These are phyloP conservation scores for Percina caprodes DNA, from an alignment of 2,113 vertebrate species.

Conservation along the genomic window DNA sequence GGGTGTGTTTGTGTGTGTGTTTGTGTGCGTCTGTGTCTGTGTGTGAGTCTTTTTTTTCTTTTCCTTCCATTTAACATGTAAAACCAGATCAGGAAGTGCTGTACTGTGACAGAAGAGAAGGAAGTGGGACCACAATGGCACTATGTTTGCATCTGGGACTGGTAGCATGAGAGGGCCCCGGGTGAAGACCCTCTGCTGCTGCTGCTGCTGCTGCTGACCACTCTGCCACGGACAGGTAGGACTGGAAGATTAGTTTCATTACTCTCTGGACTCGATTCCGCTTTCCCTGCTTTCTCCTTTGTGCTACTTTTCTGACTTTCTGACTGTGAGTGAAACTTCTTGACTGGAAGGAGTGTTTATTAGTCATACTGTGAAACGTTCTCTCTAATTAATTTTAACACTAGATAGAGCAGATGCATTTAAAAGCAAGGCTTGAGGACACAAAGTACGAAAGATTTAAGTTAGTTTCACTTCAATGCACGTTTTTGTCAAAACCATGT, in stretches of 20 bases:
- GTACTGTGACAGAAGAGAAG: slow-evolving; percentile 70
- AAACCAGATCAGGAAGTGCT: slow-evolving; percentile 90
- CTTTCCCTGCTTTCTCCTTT: slow-evolving; percentile 18
- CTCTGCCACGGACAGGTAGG: slow-evolving; percentile 80
- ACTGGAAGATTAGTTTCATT: background rate
- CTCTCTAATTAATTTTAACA: too few species aligned
- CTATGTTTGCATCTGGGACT: slow-evolving; percentile 61
- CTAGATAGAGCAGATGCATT: background rate
- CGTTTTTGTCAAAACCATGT: background rate
- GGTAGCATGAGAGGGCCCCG: slow-evolving; percentile 69
- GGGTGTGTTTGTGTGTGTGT: slow-evolving; percentile 46
- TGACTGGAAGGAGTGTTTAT: background rate
- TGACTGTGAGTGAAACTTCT: background rate
- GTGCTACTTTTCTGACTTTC: background rate
- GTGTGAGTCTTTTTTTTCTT: slow-evolving; percentile 5
- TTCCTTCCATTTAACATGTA: slow-evolving; percentile 60
- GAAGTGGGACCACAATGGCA: slow-evolving; percentile 77
- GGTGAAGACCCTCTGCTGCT: slow-evolving; percentile 65
- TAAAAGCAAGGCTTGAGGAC: too few species aligned
- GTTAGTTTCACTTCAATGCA: background rate
- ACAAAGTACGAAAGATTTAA: background rate
- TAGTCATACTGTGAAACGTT: background rate
- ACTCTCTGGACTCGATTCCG: background rate
- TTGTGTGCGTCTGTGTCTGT: slow-evolving; percentile 35
- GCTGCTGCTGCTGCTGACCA: slow-evolving; percentile 54